A percentile compares a stretch with the other conserved stretches of the same genome.
Evolutionary conservation across 2,113 vertebrate species (phyloP).

Genomic region (Oxyruncus cristatus): DNA sequence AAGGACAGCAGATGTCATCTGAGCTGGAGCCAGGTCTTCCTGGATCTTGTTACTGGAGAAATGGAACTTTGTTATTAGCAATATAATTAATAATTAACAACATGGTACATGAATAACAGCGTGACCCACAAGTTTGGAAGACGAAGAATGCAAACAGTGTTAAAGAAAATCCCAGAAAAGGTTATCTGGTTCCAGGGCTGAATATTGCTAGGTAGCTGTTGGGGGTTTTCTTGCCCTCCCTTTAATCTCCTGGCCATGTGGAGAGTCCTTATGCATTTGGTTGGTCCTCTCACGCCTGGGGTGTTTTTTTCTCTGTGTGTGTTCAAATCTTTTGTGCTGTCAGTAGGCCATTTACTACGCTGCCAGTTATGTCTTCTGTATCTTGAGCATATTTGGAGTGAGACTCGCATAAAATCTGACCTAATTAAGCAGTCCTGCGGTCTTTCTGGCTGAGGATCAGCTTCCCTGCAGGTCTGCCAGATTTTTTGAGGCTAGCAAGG

Average conservation of each 20-base stretch:
- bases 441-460: not conserved
- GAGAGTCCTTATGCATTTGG: not conserved
- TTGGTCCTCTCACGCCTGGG: not conserved
- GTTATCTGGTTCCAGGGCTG: not conserved
- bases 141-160: not conserved
- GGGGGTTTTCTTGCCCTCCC: not conserved
- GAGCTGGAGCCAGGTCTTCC: constrained; percentile 33
- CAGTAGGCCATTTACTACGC: not conserved
- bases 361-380: not conserved
- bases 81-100: constrained; percentile 58
- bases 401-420: constrained; percentile 27
- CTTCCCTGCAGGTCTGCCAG: not conserved
- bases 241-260: not conserved
- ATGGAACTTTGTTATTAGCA: constrained; percentile 41
- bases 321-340: not conserved
- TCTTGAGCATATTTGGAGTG: not conserved
- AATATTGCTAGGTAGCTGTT: not conserved
- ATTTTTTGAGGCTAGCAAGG: not conserved
- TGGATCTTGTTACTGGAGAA: constrained; percentile 46
- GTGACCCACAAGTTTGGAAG: not conserved
- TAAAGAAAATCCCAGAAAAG: not conserved
- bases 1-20: constrained; percentile 44
- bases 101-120: not conserved
- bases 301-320: not conserved
- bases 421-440: constrained; percentile 24